A percentile compares a stretch with the other conserved stretches of the same genome.
Evolutionary conservation across 2,888 invertebrate genomes (phyloP).

Genomic region (Hemithea aestivaria): DNA sequence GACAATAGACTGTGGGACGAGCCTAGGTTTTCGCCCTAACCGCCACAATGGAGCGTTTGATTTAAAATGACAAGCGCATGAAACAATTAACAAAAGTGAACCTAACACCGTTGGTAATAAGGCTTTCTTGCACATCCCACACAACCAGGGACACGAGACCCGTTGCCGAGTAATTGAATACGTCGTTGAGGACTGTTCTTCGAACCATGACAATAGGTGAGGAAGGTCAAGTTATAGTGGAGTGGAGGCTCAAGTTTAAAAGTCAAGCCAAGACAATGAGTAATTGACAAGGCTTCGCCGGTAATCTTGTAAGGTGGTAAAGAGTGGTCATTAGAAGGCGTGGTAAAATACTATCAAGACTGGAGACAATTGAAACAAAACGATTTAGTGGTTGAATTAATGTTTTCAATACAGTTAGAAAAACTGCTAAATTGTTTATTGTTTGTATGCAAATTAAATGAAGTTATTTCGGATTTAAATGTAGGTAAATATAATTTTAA

Average conservation of each 20-base stretch:
- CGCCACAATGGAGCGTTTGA: constrained; percentile 41
- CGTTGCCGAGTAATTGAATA: constrained; percentile 30
- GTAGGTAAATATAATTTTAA: too few species aligned
- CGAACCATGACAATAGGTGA: constrained; percentile 30
- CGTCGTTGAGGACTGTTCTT: constrained; percentile 25
- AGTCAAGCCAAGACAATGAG: constrained; percentile 43
- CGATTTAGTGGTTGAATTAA: constrained; percentile 8
- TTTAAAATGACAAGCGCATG: constrained; percentile 26
- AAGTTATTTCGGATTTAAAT: too few species aligned
- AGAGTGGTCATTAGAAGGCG: constrained; percentile 25
- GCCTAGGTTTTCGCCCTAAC: constrained; percentile 37
- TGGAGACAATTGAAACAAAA: constrained; percentile 16
- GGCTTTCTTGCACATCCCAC: constrained; percentile 26
- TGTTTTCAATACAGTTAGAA: neutral
- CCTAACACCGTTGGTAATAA: constrained; percentile 29
- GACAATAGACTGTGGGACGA: constrained; percentile 63
- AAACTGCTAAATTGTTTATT: constrained; percentile 4
- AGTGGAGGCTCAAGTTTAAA: constrained; percentile 34
- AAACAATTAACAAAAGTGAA: constrained; percentile 33
- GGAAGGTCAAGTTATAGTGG: constrained; percentile 37
- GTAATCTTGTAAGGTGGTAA: constrained; percentile 30
- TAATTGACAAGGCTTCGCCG: constrained; percentile 38
- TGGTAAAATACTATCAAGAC: constrained; percentile 22
- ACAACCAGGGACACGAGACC: constrained; percentile 30
- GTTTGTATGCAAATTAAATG: constrained; percentile 2